These are phyloP conservation scores for Sebastes variabilis DNA, from an alignment of 2,797 vertebrate genomes.

Conservation along the genomic window DNA sequence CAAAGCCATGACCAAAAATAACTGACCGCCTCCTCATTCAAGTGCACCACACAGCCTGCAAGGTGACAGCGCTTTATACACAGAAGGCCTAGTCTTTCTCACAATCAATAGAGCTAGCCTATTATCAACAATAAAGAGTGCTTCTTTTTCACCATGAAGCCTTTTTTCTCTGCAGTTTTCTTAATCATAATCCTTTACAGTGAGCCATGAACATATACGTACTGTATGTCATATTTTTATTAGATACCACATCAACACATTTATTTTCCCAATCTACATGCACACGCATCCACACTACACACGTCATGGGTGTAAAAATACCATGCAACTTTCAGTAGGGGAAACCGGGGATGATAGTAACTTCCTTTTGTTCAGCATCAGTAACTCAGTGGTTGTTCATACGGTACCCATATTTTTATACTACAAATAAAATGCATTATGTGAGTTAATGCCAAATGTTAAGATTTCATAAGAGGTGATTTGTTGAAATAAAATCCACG, in stretches of 20 bases:
- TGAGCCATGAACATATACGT: background rate
- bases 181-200: background rate
- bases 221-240: background rate
- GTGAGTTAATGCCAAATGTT: background rate
- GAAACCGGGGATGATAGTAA: background rate
- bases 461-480: background rate
- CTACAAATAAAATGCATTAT: background rate
- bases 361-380: background rate
- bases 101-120: constrained; percentile 48
- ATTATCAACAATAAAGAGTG: constrained; percentile 6
- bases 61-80: constrained; percentile 20
- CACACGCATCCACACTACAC: background rate
- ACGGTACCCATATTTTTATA: background rate
- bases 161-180: background rate
- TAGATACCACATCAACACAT: background rate
- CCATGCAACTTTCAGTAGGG: background rate
- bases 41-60: constrained; percentile 31
- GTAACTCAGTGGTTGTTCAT: background rate
- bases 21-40: constrained; percentile 35
- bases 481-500: background rate
- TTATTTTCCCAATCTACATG: background rate
- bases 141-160: background rate
- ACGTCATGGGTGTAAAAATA: background rate
- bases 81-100: constrained; percentile 7
- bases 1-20: constrained; percentile 35